Percentiles rank a stretch among this genome's conserved stretches.
These are phyloP conservation scores for Trissolcus basalis DNA, from an alignment of 1,140 invertebrate genomes.

Conservation along the genomic window DNA sequence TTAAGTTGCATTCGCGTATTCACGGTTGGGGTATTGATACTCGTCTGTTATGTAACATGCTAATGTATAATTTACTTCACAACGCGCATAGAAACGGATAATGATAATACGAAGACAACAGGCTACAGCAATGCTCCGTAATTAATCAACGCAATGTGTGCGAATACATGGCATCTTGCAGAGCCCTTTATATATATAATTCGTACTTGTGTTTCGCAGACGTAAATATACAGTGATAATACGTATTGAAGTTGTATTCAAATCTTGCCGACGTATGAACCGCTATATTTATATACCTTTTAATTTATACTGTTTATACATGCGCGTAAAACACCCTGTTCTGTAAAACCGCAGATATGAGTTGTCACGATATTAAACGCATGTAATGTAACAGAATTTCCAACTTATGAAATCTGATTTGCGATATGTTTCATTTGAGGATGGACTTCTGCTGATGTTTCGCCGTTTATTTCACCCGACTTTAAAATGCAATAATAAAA, in stretches of 20 bases:
- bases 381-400: no score
- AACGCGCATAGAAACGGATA: conserved; percentile 56
- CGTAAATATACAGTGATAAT: conserved; percentile 40
- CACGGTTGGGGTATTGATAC: conserved; percentile 23
- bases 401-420: no score
- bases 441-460: no score
- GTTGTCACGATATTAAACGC: no score
- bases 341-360: no score
- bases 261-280: background rate
- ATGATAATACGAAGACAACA: conserved; percentile 60
- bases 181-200: conserved; percentile 53
- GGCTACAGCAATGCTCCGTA: conserved; percentile 61
- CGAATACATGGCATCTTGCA: conserved; percentile 54
- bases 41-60: conserved; percentile 38
- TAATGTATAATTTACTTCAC: conserved; percentile 52
- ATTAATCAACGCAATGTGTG: conserved; percentile 65
- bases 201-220: conserved; percentile 34
- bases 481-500: no score
- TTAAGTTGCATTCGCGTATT: conserved; percentile 19
- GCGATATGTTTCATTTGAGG: no score
- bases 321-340: no score
- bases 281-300: background rate
- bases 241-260: background rate
- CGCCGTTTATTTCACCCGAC: no score
- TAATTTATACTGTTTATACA: no score